These are phyloP conservation scores for Bergia puertoricense DNA, from an alignment of 92 coral and sea anemone genomes.

Conservation along the genomic window DNA sequence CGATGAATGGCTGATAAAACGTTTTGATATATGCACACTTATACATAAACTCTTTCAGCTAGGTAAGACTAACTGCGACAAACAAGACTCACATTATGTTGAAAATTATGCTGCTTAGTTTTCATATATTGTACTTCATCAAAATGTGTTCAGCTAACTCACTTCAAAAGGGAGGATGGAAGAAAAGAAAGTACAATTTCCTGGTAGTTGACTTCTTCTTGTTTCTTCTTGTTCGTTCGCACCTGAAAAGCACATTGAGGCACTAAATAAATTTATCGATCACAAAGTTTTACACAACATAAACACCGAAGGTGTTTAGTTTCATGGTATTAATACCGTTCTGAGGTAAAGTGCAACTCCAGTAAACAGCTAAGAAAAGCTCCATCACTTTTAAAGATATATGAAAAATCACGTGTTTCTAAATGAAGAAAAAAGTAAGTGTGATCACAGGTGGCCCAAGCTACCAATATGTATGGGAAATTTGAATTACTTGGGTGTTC, in stretches of 20 bases:
- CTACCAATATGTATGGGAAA: too few relatives aligned
- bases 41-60: neutral
- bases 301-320: neutral
- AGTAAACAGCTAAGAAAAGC: neutral
- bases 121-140: too few relatives aligned
- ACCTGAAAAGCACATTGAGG: constrained; percentile 56
- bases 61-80: too few relatives aligned
- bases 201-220: constrained; percentile 91
- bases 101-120: too few relatives aligned
- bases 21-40: neutral
- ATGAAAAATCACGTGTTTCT: too few relatives aligned
- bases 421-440: too few relatives aligned
- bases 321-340: too few relatives aligned
- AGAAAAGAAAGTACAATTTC: constrained; percentile 85
- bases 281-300: neutral
- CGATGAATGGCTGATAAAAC: too few relatives aligned
- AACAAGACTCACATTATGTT: too few relatives aligned
- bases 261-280: neutral
- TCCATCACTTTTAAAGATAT: neutral
- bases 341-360: neutral
- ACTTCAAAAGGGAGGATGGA: constrained; percentile 66
- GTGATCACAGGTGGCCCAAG: too few relatives aligned
- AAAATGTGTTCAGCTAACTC: neutral
- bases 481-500: too few relatives aligned
- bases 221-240: constrained; percentile 96